Evolutionary conservation across 2,888 invertebrate genomes (phyloP), one percentile per base, ranked within the genome.

Genomic region (Mimas tiliae): DNA sequence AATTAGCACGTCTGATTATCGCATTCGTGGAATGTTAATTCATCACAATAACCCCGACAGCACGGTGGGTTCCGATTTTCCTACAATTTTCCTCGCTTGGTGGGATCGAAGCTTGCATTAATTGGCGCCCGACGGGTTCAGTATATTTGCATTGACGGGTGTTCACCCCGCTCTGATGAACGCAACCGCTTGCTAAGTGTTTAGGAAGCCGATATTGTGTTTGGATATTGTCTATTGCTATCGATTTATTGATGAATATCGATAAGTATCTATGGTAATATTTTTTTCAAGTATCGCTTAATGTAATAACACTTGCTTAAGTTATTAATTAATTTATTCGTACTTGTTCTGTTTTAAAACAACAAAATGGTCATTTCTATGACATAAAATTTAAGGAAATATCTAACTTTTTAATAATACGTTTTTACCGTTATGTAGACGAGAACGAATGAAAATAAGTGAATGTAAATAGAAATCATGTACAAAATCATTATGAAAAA

Each of bases 71-170:
- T 71, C 64, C 66, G 66, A 73, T 78, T 78, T 77, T 72, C 72
- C 70, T 69, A 76, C 74, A 72, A 71, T 75, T 77, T 82, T 81
- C 76, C 75, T 67, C 71, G 71, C 71, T 70, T 67, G 69, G 66
- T 71, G 67, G 62, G 66, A 73, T 69, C 55, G 47, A 58, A 51
- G 62, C 70, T 62, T 65, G 75, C 77, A 80, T 82, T 84, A 84
- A 86, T 84, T 83, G 81, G 73, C 71, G 63, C 73, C 69, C 69
- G 80, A 83, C 83, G 77, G 81, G 86, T 84, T 83, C 81, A 74
- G 74, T 73, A 76, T 80, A 86, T 88, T 88, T 86, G 84, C 88
- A 87, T 88, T 80, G 73, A 73, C 77, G 82, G 86, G 81, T 86
- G 75, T 86, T 88, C 84, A 87, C 84, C 88, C 78, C 80, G 63